A percentile compares a stretch with the other conserved stretches of the same genome.
Conservation (phyloP, 2,113 vertebrate species). For the Sapayoa aenigma region DNA sequence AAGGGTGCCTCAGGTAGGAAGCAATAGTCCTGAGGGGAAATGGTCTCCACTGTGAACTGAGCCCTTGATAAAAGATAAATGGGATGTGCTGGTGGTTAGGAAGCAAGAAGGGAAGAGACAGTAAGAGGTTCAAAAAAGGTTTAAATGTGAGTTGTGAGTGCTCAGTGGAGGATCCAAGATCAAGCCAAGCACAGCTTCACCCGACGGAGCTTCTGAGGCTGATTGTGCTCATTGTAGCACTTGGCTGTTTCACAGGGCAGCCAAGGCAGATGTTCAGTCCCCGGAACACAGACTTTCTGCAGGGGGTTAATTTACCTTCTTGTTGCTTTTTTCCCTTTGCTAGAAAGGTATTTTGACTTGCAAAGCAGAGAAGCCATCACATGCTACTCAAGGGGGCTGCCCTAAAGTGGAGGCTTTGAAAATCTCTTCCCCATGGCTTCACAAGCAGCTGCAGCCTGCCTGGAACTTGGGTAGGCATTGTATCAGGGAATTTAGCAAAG, state of each 20-base stretch:
- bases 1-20: neutral
- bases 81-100: neutral
- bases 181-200: neutral
- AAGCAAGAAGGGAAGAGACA: neutral
- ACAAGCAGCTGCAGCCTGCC: neutral
- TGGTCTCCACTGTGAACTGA: neutral
- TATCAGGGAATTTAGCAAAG: neutral
- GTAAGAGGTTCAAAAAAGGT: neutral
- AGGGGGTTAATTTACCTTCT: neutral
- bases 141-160: neutral
- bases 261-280: conserved; percentile 10
- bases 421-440: neutral
- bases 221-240: neutral
- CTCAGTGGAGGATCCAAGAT: neutral
- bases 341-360: neutral
- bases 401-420: neutral
- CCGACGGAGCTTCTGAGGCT: neutral
- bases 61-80: neutral
- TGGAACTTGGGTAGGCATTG: neutral
- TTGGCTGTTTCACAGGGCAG: neutral
- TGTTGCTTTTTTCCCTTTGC: neutral
- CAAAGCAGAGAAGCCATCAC: neutral
- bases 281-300: neutral
- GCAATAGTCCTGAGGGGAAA: neutral
- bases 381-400: neutral